These are phyloP conservation scores for Dromiciops gliroides DNA, from an alignment of 2,113 vertebrate species.

Conservation along the genomic window DNA sequence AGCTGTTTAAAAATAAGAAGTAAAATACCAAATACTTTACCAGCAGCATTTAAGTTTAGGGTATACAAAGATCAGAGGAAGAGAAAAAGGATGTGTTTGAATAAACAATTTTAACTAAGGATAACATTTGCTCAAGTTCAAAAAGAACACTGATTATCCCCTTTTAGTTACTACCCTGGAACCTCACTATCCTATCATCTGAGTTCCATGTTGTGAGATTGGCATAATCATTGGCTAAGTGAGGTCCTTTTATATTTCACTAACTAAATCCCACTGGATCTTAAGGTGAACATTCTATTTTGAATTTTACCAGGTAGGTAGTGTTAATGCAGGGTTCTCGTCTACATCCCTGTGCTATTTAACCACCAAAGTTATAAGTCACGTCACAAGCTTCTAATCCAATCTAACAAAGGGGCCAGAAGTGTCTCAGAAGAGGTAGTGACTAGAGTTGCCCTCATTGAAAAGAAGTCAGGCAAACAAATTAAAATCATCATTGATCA, in stretches of 20 bases:
- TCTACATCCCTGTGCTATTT: neutral
- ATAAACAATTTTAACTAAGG: neutral
- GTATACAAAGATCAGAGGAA: neutral
- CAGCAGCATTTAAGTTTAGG: neutral
- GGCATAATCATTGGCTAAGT: neutral
- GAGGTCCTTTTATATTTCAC: neutral
- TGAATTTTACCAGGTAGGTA: neutral
- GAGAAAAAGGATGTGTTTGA: neutral
- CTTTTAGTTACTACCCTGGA: neutral
- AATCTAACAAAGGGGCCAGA: constrained; percentile 78
- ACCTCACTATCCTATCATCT: neutral
- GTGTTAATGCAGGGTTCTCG: neutral
- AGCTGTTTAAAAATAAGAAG: neutral
- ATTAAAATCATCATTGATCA: constrained; percentile 87
- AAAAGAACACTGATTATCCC: neutral
- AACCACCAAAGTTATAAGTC: neutral
- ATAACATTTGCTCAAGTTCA: neutral
- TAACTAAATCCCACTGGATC: neutral
- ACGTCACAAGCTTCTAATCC: constrained; percentile 21
- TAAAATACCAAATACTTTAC: neutral
- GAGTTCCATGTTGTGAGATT: neutral
- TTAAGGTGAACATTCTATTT: neutral
- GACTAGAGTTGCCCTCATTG: constrained; percentile 90
- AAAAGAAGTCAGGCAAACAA: constrained; percentile 85
- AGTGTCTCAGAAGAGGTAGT: constrained; percentile 97